These are phyloP conservation scores for Monodelphis domestica DNA, from an alignment of 2,797 vertebrate genomes.

Conservation along the genomic window DNA sequence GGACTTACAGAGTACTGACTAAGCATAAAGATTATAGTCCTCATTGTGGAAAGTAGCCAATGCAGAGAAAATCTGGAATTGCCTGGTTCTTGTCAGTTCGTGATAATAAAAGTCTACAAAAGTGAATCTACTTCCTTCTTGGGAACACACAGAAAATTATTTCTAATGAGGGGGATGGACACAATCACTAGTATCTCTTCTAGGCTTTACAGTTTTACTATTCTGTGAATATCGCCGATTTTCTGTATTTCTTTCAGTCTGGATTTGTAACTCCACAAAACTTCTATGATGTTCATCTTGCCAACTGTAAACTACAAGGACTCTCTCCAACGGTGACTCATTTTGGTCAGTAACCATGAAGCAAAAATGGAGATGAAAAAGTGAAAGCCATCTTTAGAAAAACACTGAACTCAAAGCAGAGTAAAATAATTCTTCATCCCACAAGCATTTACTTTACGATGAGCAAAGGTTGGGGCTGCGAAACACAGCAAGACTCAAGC, in stretches of 20 bases:
- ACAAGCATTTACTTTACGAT: not conserved
- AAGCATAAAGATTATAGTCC: not conserved
- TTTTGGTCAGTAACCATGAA: constrained; percentile 6
- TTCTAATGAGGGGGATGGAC: not conserved
- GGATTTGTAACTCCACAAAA: constrained; percentile 41
- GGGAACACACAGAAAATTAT: constrained; percentile 10
- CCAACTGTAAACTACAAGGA: constrained; percentile 33
- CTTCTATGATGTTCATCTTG: constrained; percentile 49
- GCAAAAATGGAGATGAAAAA: constrained; percentile 17
- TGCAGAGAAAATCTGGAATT: constrained; percentile 4
- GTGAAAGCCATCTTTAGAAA: constrained; percentile 6
- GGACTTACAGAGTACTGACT: not conserved
- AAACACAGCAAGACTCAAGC: not conserved
- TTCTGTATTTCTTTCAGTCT: constrained; percentile 10
- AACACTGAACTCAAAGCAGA: not conserved
- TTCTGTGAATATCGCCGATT: constrained; percentile 37
- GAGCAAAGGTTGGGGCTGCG: not conserved
- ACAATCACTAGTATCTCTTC: not conserved
- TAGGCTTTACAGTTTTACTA: not conserved
- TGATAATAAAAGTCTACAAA: constrained; percentile 1
- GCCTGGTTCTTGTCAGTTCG: constrained; percentile 41
- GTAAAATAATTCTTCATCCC: not conserved
- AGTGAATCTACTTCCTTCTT: constrained; percentile 20
- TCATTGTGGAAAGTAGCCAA: not conserved
- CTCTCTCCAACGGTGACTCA: constrained; percentile 29